These are phyloP conservation scores for Lampris incognitus DNA, from an alignment of 2,113 vertebrate species.

Conservation along the genomic window DNA sequence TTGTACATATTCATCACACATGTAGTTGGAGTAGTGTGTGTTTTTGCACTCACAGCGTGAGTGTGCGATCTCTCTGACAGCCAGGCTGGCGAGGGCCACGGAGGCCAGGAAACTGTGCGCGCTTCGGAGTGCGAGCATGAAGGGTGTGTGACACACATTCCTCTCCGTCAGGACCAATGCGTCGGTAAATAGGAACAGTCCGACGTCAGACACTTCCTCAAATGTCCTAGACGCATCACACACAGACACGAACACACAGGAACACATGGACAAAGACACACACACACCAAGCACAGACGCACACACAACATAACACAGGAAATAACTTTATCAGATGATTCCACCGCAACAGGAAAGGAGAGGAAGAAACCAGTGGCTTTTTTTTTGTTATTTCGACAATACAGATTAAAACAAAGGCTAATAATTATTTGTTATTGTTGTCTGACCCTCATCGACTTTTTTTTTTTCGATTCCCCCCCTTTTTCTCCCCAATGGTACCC, in stretches of 20 bases:
- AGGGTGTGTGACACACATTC: conserved; percentile 73
- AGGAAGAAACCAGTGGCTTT: too few relatives aligned
- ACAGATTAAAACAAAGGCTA: too few relatives aligned
- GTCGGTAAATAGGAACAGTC: conserved; percentile 88
- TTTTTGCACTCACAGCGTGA: conserved; percentile 79
- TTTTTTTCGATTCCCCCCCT: too few relatives aligned
- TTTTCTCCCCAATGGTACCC: too few relatives aligned
- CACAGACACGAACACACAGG: conserved; percentile 17
- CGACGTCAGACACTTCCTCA: conserved; percentile 79
- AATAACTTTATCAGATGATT: too few relatives aligned
- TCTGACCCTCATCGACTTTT: too few relatives aligned
- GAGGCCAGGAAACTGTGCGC: conserved; percentile 85
- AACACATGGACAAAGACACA: background rate
- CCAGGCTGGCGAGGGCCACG: conserved; percentile 79
- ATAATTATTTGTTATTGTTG: too few relatives aligned
- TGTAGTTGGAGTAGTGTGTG: background rate
- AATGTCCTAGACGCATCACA: conserved; percentile 65
- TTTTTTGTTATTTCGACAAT: too few relatives aligned
- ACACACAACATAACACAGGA: background rate
- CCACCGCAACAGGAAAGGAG: too few relatives aligned
- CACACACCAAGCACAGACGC: background rate
- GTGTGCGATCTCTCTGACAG: conserved; percentile 78
- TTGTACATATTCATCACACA: background rate
- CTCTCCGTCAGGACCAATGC: conserved; percentile 74
- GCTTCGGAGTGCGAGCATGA: conserved; percentile 67